Base-by-base conservation (phyloP, 2,888 invertebrate species). In the Drosophila ustulata region DNA sequence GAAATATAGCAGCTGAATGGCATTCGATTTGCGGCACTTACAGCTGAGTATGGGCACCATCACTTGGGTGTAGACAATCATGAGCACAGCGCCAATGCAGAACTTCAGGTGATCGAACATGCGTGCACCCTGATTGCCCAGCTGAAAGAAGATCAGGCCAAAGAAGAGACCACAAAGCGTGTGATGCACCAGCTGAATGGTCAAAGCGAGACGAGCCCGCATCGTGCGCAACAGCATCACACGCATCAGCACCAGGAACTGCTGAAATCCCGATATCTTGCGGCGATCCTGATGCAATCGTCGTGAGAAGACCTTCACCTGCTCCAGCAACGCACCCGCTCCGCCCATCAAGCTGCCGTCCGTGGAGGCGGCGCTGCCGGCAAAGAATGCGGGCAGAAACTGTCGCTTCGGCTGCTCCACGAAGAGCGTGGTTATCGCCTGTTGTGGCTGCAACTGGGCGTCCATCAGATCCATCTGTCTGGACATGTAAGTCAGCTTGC, bases 101-200 rank as follows among this genome's bases (percentile, higher is more conserved):
- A 95, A 93, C 89, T 95, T 95, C 67, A 95, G 92, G 82, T 95
- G 95, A 80, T 94, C 94, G 89, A 95, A 95, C 94, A 95, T 95
- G 79, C 95, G 93, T 0, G 93, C 92, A 25, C 95, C 95, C 66
- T 95, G 94, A 81, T 95, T 94, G 2, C 94, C 95, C 90, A 94
- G 93, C 67, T 94, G 93, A 86, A 93, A 94, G 91, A 95, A 95
- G 71, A 95, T 94, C 7, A 94, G 78, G 13, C 92, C 92, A 50
- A 92, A 92, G 37, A 94, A 92, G 2, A 94, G 9, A 0, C 94
- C 94, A 79, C 95, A 95, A 90, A 95, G 91, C 3, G 94, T 75
- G 89, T 95, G 95, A 82, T 95, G 95, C 4, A 94, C 75, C 5
- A 94, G 89, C 88, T 95, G 95, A 66, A 95, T 95, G 90, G 93